Evolutionary conservation across 2,797 vertebrate species (phyloP), one percentile per base, ranked within the genome.

Genomic region (Acropternis orthonyx): DNA sequence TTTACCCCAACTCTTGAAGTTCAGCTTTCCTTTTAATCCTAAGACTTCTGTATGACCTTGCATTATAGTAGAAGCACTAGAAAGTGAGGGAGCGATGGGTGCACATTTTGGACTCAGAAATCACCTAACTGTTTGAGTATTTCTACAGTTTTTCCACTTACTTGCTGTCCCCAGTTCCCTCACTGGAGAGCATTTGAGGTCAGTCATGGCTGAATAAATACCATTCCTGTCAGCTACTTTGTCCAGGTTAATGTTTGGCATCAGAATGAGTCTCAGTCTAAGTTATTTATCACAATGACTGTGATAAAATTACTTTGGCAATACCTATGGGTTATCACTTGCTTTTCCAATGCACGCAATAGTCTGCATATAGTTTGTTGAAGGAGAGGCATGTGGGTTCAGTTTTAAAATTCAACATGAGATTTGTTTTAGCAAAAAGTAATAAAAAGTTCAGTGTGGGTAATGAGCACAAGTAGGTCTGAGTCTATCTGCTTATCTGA

Each of bases 181-280:
- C 67, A 23, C 2, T 32, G 54, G 44, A 93, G 73, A 65, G 63
- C 89, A 78, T 81, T 71, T 81, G 69, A 94, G 79, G 89, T 91
- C 82, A 94, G 59, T 43, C 66, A 46, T 69, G 76, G 65, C 28
- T 91, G 54, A 85, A 88, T 41, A 91, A 94, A 83, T 52, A 66
- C 39, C 54, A 55, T 48, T 83, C 41, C 44, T 58, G 32, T 88
- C 61, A 92, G 69, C 36, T 93, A 2, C 87, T 93, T 94, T 88
- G 24, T 48, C 54, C 85, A 85, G 58, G 93, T 93, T 94, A 92
- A 91, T 88, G 18, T 85, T 94, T 95, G 91, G 66, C 72, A 83
- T 56, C 44, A 72, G 89, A 94, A 73, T 12, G 30, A 81, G 30
- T 44, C 63, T 71, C 76, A 27, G 81, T 87, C 77, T 61, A 95